Evolutionary conservation across 2,113 vertebrate species (phyloP).

Genomic region (Cygnus buccinator): DNA sequence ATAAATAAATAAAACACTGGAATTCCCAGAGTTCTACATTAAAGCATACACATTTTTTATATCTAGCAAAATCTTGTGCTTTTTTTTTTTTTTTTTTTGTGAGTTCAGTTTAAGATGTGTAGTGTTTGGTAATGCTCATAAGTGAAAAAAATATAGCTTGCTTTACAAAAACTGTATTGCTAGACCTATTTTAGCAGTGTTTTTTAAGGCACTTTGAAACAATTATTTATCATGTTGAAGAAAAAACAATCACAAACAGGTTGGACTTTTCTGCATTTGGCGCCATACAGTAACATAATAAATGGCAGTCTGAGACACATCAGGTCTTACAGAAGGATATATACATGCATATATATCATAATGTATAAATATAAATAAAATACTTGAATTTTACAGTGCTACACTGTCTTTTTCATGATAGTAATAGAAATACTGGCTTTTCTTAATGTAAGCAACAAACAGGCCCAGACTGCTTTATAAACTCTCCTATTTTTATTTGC

Average conservation of each 20-base stretch:
- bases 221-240: not conserved
- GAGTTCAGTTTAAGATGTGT: not conserved
- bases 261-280: not conserved
- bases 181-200: not conserved
- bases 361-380: not conserved
- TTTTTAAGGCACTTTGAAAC: not conserved
- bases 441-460: not conserved
- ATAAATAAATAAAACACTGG: not conserved
- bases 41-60: not conserved
- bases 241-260: accelerated
- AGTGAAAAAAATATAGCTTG: not conserved
- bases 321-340: not conserved
- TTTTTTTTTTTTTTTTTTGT: not conserved
- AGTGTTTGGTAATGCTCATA: not conserved
- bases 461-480: not conserved
- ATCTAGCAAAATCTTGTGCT: not conserved
- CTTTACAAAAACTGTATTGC: not conserved
- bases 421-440: not conserved
- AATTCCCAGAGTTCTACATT: not conserved
- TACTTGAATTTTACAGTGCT: not conserved
- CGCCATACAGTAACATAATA: not conserved
- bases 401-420: not conserved
- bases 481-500: accelerated
- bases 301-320: not conserved
- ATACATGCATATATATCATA: too few relatives aligned